A percentile compares a stretch with the other conserved stretches of the same genome.
Evolutionary conservation across 2,888 invertebrate species (phyloP).

Genomic region (Drosophila paucipuncta): DNA sequence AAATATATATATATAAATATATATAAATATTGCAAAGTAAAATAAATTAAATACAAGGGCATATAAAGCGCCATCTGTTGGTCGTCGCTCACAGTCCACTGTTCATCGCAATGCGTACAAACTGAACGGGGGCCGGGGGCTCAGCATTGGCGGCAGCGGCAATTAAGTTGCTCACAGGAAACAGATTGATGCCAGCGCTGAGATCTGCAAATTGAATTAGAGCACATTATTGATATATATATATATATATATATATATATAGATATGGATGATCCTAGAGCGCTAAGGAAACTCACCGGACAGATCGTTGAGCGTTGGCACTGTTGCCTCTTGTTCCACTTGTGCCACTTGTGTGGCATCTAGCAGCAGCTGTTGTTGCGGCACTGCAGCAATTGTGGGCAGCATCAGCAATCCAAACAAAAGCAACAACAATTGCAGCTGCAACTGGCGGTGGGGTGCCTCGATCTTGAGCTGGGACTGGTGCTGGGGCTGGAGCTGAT

Average conservation of each 20-base stretch:
- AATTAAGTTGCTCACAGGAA: constrained; percentile 69
- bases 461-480: constrained; percentile 1
- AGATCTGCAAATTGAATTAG: constrained; percentile 45
- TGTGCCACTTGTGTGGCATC: constrained; percentile 27
- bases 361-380: constrained; percentile 57
- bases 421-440: constrained; percentile 23
- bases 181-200: constrained; percentile 67
- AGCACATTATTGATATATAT: neutral
- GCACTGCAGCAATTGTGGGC: constrained; percentile 39
- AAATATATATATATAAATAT: neutral
- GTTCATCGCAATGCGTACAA: constrained; percentile 71
- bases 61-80: constrained; percentile 22
- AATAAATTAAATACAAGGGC: constrained; percentile 16
- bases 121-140: constrained; percentile 70
- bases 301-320: constrained; percentile 52
- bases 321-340: constrained; percentile 21
- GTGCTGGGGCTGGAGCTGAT: constrained; percentile 35
- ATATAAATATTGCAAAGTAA: neutral
- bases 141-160: constrained; percentile 72
- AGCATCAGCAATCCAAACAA: constrained; percentile 24
- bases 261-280: neutral
- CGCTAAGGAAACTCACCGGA: constrained; percentile 51
- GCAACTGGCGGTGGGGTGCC: neutral
- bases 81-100: constrained; percentile 69
- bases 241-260: neutral